phyloP scores from a whole-genome alignment of 2,113 vertebrate species.

The Empidonax traillii region DNA sequence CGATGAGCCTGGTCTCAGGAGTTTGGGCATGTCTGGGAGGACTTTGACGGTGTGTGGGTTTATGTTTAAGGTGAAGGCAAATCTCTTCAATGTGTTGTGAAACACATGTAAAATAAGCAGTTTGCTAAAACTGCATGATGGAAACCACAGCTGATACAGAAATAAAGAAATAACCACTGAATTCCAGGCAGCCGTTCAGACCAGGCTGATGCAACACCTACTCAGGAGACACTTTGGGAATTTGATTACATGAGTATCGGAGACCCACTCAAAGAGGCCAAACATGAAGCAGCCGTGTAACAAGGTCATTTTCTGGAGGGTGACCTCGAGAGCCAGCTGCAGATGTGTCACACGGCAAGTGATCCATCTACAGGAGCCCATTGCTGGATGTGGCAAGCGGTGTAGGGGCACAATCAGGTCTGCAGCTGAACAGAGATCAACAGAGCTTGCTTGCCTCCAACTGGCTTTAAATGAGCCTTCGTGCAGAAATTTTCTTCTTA shows the following conservation, averaged over 20 bases:
- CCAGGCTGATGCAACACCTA: background rate
- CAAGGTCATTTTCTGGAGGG: background rate
- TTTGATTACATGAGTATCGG: background rate
- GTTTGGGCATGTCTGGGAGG: background rate
- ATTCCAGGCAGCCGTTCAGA: background rate
- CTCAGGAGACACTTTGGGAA: background rate
- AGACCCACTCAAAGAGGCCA: background rate
- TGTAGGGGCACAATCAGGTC: accelerated
- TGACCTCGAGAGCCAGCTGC: background rate
- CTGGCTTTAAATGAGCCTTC: background rate
- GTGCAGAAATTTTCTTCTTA: background rate
- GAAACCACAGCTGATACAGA: background rate
- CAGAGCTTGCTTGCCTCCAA: background rate
- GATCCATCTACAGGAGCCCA: background rate
- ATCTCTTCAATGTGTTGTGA: background rate
- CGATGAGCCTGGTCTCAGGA: background rate
- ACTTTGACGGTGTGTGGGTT: background rate
- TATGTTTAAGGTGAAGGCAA: background rate
- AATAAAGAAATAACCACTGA: background rate
- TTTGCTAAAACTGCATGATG: background rate
- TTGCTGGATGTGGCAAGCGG: background rate
- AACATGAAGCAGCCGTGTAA: background rate
- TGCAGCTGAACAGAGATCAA: background rate
- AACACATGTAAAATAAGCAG: background rate
- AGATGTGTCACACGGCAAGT: background rate